Evolutionary conservation across 2,113 vertebrate genomes (phyloP).

Genomic region (Sebastes fasciatus): DNA sequence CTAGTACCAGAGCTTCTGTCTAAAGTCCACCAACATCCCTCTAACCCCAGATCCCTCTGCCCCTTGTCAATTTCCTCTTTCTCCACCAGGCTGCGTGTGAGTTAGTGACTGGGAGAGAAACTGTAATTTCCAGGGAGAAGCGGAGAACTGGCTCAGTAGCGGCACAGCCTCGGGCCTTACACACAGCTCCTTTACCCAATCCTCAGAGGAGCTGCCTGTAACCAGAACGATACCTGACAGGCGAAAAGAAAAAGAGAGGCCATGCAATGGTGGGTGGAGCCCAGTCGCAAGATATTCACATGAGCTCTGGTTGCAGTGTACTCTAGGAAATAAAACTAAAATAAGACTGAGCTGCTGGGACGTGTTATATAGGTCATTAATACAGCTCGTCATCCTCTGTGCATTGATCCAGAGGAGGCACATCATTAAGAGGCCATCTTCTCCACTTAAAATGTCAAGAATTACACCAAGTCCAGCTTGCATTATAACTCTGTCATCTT

Average conservation of each 20-base stretch:
- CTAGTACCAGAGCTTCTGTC: conserved; percentile 18
- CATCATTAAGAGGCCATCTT: conserved; percentile 47
- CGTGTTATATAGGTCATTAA: conserved; percentile 54
- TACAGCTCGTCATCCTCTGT: conserved; percentile 25
- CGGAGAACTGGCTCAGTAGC: conserved; percentile 41
- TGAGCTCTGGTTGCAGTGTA: conserved; percentile 22
- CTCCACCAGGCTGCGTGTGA: conserved; percentile 33
- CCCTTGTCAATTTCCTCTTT: conserved; percentile 44
- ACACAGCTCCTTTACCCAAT: conserved; percentile 60
- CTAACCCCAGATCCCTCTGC: conserved; percentile 35
- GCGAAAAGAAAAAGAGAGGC: conserved; percentile 20
- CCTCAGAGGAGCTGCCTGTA: conserved; percentile 70
- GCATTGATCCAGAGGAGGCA: conserved; percentile 56
- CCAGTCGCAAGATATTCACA: conserved; percentile 34
- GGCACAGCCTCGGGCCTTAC: conserved; percentile 70
- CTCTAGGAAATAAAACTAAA: conserved; percentile 34
- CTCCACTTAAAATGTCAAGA: conserved; percentile 42
- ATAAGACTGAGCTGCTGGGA: conserved; percentile 19
- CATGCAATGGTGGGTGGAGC: conserved; percentile 32
- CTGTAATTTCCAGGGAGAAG: conserved; percentile 62
- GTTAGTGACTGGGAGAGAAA: conserved; percentile 46
- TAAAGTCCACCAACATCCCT: conserved; percentile 27
- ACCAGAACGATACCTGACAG: conserved; percentile 69
- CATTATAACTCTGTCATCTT: conserved; percentile 4
- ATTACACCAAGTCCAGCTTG: conserved; percentile 27